Conservation (phyloP, 2,888 invertebrate species). For the Drosophila acutilabella region DNA sequence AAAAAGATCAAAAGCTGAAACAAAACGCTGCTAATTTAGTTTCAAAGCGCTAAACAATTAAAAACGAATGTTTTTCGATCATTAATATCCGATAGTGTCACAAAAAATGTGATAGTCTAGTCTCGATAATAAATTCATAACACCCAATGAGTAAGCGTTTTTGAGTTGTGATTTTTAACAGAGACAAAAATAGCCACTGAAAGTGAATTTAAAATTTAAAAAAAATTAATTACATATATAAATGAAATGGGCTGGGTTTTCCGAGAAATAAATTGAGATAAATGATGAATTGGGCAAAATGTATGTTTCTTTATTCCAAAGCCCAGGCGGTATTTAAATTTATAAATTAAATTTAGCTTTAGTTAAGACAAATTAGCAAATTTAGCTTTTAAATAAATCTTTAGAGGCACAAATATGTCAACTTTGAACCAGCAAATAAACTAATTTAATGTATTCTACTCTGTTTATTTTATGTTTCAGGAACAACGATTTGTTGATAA, state of each 20-base stretch:
- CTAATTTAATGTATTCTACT: too few relatives aligned
- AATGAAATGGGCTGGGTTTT: background rate
- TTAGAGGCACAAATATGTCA: too few relatives aligned
- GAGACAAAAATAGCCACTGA: constrained; percentile 7
- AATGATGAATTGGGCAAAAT: constrained; percentile 9
- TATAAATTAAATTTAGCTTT: background rate
- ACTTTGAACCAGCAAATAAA: too few relatives aligned
- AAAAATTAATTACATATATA: too few relatives aligned
- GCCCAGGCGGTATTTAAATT: background rate
- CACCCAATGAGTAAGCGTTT: constrained; percentile 38
- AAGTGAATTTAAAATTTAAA: background rate
- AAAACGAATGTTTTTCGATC: constrained; percentile 38
- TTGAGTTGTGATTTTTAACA: constrained; percentile 4
- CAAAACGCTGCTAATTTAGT: constrained; percentile 69
- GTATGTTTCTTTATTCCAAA: background rate
- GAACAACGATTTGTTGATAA: background rate
- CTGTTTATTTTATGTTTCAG: too few relatives aligned
- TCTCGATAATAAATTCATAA: constrained; percentile 22
- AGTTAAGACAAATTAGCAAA: too few relatives aligned
- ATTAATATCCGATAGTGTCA: constrained; percentile 21
- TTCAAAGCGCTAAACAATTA: constrained; percentile 49
- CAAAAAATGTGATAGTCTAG: constrained; percentile 55
- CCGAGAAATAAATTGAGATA: background rate
- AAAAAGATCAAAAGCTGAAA: constrained; percentile 51
- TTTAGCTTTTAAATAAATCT: too few relatives aligned